Percentiles rank a stretch among this genome's conserved stretches.
Conservation (phyloP, 2,888 invertebrate genomes). For the Spisula subtruncata region DNA sequence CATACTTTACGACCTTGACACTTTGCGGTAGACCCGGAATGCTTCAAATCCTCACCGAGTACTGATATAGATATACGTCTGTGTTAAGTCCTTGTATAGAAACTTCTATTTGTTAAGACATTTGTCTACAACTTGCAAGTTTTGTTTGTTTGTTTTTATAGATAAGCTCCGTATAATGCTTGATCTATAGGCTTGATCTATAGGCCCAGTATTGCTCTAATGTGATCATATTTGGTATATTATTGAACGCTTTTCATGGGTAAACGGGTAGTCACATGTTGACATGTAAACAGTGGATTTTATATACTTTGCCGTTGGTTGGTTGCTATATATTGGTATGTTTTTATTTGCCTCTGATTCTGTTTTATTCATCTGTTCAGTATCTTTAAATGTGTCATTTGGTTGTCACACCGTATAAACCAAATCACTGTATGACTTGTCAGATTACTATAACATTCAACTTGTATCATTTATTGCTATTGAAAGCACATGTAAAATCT, state of each 20-base stretch:
- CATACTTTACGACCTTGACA: neutral
- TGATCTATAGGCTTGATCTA: slow-evolving; percentile 16
- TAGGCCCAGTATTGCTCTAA: slow-evolving; percentile 3
- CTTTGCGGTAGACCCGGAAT: neutral
- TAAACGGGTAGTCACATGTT: neutral
- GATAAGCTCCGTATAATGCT: slow-evolving; percentile 14
- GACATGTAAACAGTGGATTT: neutral
- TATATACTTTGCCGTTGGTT: too few relatives aligned
- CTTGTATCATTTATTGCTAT: too few relatives aligned
- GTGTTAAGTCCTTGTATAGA: neutral
- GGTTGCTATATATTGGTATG: too few relatives aligned
- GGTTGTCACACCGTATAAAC: too few relatives aligned
- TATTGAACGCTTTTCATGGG: neutral
- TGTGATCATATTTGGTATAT: neutral
- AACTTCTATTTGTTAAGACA: slow-evolving; percentile 5
- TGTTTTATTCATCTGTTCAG: too few relatives aligned
- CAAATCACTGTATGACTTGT: too few relatives aligned
- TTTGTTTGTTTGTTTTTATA: slow-evolving; percentile 21
- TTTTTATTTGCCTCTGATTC: too few relatives aligned
- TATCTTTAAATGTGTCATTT: too few relatives aligned
- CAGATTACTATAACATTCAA: too few relatives aligned
- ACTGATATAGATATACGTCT: neutral
- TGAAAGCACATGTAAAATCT: too few relatives aligned
- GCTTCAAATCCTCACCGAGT: neutral
- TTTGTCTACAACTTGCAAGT: slow-evolving; percentile 18